Conservation (phyloP, 1,140 invertebrate genomes). For the Papilio dardanus region DNA sequence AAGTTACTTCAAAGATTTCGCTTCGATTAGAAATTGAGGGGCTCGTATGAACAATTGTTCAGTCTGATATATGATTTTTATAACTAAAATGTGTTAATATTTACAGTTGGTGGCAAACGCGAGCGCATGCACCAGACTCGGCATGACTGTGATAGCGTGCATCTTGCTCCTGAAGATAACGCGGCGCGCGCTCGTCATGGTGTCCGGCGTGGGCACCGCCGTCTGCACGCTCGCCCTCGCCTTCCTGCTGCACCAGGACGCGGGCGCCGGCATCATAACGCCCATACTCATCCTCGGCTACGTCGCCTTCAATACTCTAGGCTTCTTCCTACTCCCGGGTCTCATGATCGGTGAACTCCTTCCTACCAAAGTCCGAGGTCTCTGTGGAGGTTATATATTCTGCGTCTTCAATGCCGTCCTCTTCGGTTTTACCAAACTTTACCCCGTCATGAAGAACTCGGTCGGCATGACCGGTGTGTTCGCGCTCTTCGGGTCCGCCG, state of each 20-base stretch:
- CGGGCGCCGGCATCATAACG: conserved; percentile 73
- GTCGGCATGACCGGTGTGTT: conserved; percentile 86
- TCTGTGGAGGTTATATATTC: conserved; percentile 87
- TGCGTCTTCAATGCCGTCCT: conserved; percentile 86
- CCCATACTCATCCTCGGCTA: conserved; percentile 84
- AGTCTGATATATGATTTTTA: too few relatives aligned
- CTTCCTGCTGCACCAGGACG: conserved; percentile 78
- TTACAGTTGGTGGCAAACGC: conserved; percentile 84
- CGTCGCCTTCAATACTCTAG: conserved; percentile 87
- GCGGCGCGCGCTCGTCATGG: conserved; percentile 84
- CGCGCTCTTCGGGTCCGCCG: conserved; percentile 86
- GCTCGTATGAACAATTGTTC: too few relatives aligned
- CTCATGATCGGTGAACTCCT: conserved; percentile 88
- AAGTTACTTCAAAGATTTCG: too few relatives aligned
- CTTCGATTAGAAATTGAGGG: too few relatives aligned
- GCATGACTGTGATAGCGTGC: conserved; percentile 85
- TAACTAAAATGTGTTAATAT: neutral
- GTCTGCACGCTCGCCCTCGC: conserved; percentile 84
- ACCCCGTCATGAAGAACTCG: conserved; percentile 83
- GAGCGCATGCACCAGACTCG: conserved; percentile 85
- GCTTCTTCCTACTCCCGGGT: conserved; percentile 87
- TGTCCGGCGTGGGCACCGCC: conserved; percentile 86
- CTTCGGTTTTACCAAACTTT: conserved; percentile 89
- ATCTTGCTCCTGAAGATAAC: conserved; percentile 84
- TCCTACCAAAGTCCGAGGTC: conserved; percentile 85